Conservation (phyloP, 2,113 vertebrate genomes). For the Platichthys flesus region DNA sequence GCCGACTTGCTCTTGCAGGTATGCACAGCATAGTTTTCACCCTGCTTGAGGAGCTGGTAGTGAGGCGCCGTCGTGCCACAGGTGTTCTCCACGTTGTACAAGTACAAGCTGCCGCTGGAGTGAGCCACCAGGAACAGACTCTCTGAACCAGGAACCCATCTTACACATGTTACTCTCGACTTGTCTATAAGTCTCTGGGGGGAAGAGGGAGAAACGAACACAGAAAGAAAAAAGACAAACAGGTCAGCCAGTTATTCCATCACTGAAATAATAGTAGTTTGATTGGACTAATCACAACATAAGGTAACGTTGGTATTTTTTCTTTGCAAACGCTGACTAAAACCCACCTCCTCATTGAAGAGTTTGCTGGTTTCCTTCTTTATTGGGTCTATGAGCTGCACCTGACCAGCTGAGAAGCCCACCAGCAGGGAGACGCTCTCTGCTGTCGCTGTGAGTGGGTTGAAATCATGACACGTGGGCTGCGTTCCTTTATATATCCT, state of each 20-base stretch:
- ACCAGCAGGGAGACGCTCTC: slow-evolving; percentile 98
- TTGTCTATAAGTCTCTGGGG: slow-evolving; percentile 99
- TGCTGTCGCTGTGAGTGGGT: slow-evolving; percentile 96
- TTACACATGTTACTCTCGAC: slow-evolving; percentile 97
- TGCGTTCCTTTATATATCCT: slow-evolving; percentile 99
- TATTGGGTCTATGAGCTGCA: slow-evolving; percentile 99
- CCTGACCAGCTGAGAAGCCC: slow-evolving; percentile 98
- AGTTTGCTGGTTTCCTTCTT: slow-evolving; percentile 99
- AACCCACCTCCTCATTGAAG: slow-evolving; percentile 99
- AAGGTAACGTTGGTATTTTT: background rate
- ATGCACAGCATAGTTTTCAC: slow-evolving; percentile 95
- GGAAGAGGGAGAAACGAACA: slow-evolving; percentile 30
- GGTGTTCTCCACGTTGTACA: slow-evolving; percentile 98
- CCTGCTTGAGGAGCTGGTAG: slow-evolving; percentile 99
- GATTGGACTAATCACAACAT: too few relatives aligned
- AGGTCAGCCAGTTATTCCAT: slow-evolving; percentile 1
- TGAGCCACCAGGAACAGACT: slow-evolving; percentile 98
- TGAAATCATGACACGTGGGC: slow-evolving; percentile 99
- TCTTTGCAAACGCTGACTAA: background rate
- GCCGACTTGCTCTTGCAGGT: slow-evolving; percentile 99
- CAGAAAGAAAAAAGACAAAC: background rate
- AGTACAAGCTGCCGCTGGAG: slow-evolving; percentile 97
- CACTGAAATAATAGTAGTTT: background rate
- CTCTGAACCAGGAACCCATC: slow-evolving; percentile 98
- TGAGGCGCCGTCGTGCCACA: slow-evolving; percentile 96